Evolutionary conservation across 2,113 vertebrate genomes (phyloP).

Genomic region (Petrocephalus microphthalmus): DNA sequence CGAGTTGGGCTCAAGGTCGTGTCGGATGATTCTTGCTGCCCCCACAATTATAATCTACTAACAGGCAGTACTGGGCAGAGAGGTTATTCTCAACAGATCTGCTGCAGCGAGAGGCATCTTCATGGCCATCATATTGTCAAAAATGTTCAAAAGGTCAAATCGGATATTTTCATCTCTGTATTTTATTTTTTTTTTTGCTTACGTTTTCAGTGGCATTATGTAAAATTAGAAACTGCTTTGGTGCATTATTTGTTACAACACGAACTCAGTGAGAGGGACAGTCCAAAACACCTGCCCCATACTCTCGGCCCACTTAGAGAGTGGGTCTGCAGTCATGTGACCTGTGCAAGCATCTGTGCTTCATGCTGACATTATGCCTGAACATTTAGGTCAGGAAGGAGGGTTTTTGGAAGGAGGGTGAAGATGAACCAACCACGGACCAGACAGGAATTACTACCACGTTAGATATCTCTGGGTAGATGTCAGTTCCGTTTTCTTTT

Average conservation of each 20-base stretch:
- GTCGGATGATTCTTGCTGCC: neutral
- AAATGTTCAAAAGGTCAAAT: neutral
- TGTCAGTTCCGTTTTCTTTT: constrained; percentile 30
- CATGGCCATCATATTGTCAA: neutral
- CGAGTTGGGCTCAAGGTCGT: neutral
- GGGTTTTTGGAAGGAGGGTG: neutral
- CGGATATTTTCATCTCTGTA: neutral
- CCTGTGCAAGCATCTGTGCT: neutral
- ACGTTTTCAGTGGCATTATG: neutral
- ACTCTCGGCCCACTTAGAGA: neutral
- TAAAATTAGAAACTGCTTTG: neutral
- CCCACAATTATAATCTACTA: neutral
- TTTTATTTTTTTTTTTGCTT: neutral
- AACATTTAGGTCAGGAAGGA: neutral
- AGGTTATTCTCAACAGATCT: neutral
- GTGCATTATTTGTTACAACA: neutral
- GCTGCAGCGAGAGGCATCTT: neutral
- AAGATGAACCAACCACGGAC: neutral
- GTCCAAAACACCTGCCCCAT: neutral
- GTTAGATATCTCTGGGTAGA: constrained; percentile 11
- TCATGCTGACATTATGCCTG: neutral
- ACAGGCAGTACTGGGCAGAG: neutral
- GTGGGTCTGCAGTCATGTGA: neutral
- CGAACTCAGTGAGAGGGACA: neutral
- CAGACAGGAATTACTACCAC: neutral